Evolutionary conservation across 2,113 vertebrate species (phyloP), one percentile per base, ranked within the genome.

Genomic region (Oreochromis aureus): DNA sequence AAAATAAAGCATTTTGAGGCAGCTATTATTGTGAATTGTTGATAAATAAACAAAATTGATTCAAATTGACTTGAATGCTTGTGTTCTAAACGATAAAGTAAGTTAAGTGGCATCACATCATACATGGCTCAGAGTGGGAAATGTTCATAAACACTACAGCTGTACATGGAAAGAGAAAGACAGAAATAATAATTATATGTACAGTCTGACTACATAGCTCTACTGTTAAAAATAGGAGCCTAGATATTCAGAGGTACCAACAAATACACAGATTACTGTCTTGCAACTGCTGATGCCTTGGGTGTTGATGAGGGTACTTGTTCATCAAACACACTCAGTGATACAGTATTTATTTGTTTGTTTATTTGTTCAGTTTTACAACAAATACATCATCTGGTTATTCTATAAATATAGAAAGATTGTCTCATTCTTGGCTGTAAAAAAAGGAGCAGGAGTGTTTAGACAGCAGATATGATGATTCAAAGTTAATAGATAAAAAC

Each of bases 61-160:
- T 66, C 0, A 66, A 22, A 66, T n/a, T 39, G 61, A 39, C 10
- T 13, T 66, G 34, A 22, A 66, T 0, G 19, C 12, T 66, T 66
- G 34, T 66, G 34, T 39, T 66, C 19, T 39, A 0, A 66, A 66
- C n/a, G n/a, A n/a, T n/a, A 66, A 66, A 66, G 34, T 0, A 39
- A 66, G 61, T 39, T 0, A 66, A 66, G 61, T 63, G 59, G 3
- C 0, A 7, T 63, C 59, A 36, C 0, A n/a, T 36, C 32, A 63
- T 11, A 36, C 2, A 36, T 63, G 0, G 32, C 1, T 63, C 0
- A 36, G 30, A 2, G 59, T 63, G 0, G 59, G 32, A 2, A 63
- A 12, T 63, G 18, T n/a, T 36, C 59, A 63, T 63, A 1, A 36
- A 63, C 6, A 0, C 59, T 2, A 63, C 16, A 63, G 10, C 32